phyloP scores from a whole-genome alignment of 2,113 vertebrate species.

The Rhinogobius similis region DNA sequence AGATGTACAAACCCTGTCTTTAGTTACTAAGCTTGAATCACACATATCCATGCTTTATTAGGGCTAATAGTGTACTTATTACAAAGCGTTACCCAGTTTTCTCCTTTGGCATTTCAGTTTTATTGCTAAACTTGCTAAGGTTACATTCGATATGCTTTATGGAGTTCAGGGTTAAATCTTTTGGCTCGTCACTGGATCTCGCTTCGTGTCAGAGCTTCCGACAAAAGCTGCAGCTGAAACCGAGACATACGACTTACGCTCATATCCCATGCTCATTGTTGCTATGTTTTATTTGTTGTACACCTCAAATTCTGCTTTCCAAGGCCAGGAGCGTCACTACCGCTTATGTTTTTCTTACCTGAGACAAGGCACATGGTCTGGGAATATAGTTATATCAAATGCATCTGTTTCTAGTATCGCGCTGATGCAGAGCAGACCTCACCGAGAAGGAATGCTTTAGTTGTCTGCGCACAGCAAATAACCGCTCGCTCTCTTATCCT shows the following conservation, averaged over 20 bases:
- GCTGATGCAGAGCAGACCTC: conserved; percentile 59
- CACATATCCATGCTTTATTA: no score
- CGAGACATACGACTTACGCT: not conserved
- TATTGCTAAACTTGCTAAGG: no score
- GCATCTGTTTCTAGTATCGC: conserved; percentile 65
- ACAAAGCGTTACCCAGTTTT: no score
- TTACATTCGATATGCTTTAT: no score
- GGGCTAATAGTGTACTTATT: no score
- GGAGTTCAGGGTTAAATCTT: no score
- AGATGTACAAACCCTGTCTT: no score
- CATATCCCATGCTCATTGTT: conserved; percentile 17
- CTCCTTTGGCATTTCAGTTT: no score
- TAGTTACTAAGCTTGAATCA: no score
- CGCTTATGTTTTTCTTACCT: conserved; percentile 25
- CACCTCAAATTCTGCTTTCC: conserved; percentile 5
- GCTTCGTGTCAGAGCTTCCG: no score
- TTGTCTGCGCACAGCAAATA: not conserved
- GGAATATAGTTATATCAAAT: conserved; percentile 24
- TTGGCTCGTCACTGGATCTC: not conserved
- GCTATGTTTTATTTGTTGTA: conserved; percentile 17
- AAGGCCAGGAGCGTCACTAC: conserved; percentile 14
- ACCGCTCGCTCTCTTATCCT: not conserved
- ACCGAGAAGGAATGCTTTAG: conserved; percentile 59
- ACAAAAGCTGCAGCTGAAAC: no score
- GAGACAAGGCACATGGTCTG: conserved; percentile 17